phyloP scores from a whole-genome alignment of 2,797 vertebrate species.

The Australoheros facetus region DNA sequence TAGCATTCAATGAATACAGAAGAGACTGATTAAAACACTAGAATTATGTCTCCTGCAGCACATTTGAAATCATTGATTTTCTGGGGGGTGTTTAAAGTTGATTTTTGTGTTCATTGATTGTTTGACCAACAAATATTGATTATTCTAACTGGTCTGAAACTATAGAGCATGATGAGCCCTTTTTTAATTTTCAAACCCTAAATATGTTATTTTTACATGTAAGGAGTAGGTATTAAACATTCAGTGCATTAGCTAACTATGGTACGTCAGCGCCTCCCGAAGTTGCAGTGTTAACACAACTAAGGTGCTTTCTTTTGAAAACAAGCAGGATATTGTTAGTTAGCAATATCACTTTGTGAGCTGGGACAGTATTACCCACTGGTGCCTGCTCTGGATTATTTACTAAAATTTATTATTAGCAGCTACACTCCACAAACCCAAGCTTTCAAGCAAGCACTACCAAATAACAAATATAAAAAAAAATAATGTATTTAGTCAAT shows the following conservation, averaged over 20 bases:
- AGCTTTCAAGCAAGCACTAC: not conserved
- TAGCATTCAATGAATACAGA: constrained; percentile 39
- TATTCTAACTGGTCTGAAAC: constrained; percentile 56
- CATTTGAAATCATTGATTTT: constrained; percentile 68
- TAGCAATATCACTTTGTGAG: not conserved
- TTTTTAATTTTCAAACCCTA: not conserved
- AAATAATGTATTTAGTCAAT: not conserved
- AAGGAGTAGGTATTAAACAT: not conserved
- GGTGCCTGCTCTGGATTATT: not conserved
- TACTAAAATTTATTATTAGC: not conserved
- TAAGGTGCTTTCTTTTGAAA: not conserved
- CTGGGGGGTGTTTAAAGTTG: constrained; percentile 1
- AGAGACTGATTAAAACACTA: constrained; percentile 55
- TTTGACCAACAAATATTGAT: constrained; percentile 63
- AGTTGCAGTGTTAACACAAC: not conserved
- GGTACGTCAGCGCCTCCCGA: not conserved
- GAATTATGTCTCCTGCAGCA: constrained; percentile 52
- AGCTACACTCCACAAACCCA: not conserved
- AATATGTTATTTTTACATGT: not conserved
- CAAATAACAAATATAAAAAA: not conserved
- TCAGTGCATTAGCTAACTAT: not conserved
- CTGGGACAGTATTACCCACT: not conserved
- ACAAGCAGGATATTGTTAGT: not conserved
- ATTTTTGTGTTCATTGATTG: constrained; percentile 53
- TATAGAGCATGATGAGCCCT: constrained; percentile 2